A percentile compares a stretch with the other conserved stretches of the same genome.
Evolutionary conservation across 64 coral and sea anemone genomes (phyloP).

Genomic region (Stichodactyla mertensii): DNA sequence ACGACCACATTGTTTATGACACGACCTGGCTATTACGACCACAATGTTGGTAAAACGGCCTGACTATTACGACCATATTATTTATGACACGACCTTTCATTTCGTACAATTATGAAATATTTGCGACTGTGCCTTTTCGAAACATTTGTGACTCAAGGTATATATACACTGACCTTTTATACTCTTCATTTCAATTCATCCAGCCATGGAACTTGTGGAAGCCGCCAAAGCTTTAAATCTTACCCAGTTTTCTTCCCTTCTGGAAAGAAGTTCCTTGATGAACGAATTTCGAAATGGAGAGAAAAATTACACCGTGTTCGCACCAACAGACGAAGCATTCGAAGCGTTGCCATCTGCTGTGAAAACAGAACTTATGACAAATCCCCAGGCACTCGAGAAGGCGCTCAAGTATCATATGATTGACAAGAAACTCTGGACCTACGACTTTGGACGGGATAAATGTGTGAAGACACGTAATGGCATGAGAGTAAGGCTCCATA

Average conservation of each 20-base stretch:
- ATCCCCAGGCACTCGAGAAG: slow-evolving; percentile 40
- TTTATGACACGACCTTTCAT: background rate
- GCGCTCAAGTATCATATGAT: slow-evolving; percentile 66
- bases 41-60: background rate
- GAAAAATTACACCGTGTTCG: slow-evolving; percentile 54
- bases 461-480: slow-evolving; percentile 36
- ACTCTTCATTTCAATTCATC: background rate
- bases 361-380: slow-evolving; percentile 28
- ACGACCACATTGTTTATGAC: background rate
- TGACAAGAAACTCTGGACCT: slow-evolving; percentile 54
- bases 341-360: slow-evolving; percentile 37
- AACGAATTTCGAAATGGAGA: slow-evolving; percentile 18
- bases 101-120: too few relatives aligned
- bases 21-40: background rate
- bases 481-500: slow-evolving; percentile 38
- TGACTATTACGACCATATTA: background rate
- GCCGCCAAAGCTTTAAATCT: slow-evolving; percentile 53
- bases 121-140: too few relatives aligned
- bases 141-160: too few relatives aligned
- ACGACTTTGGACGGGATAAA: slow-evolving; percentile 65
- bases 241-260: slow-evolving; percentile 37
- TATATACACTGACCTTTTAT: background rate
- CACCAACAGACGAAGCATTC: slow-evolving; percentile 78
- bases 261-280: slow-evolving; percentile 43
- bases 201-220: slow-evolving; percentile 75